Base-by-base conservation (phyloP, 2,888 invertebrate species). In the Phania funesta region DNA sequence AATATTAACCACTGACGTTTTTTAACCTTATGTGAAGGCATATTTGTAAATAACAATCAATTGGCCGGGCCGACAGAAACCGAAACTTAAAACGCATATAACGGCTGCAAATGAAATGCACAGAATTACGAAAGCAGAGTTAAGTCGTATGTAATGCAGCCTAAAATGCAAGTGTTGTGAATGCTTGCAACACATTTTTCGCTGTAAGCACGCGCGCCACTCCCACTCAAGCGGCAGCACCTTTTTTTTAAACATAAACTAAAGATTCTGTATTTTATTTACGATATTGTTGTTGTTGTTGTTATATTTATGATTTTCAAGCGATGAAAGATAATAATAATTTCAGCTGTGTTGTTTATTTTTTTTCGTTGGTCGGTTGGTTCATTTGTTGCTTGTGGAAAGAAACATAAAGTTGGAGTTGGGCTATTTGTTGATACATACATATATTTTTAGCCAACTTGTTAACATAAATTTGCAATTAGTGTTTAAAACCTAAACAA, bases 401-500 rank as follows among this genome's bases (percentile, higher is more conserved):
- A n/a, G n/a, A n/a, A n/a, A n/a, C n/a, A 46, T 54, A 29, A 50
- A 60, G 64, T 18, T 44, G 48, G 38, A 58, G 46, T 56, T 50
- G 56, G 64, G 74, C 68, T 64, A 64, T 75, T 65, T 64, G 18
- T 16, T 54, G 46, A 16, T 52, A 54, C 18, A 48, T 68, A 54
- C 26, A 62, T 62, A n/a, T n/a, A n/a, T 58, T 58, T 65, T 65
- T 41, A 82, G 81, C 84, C 78, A 83, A 84, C 85, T 88, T 88
- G 88, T 88, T 88, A 87, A 88, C 88, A 88, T 86, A 87, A 85
- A 88, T 86, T 85, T 83, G 87, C 87, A 88, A 88, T 88, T 88
- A 87, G 85, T 83, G 84, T 85, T 83, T 78, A 73, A 80, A 82
- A 67, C 76, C 58, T 58, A 74, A 74, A 82, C 82, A 78, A 82